phyloP scores from a whole-genome alignment of 2,888 invertebrate genomes.

The Zhuqinia jingwanae region DNA sequence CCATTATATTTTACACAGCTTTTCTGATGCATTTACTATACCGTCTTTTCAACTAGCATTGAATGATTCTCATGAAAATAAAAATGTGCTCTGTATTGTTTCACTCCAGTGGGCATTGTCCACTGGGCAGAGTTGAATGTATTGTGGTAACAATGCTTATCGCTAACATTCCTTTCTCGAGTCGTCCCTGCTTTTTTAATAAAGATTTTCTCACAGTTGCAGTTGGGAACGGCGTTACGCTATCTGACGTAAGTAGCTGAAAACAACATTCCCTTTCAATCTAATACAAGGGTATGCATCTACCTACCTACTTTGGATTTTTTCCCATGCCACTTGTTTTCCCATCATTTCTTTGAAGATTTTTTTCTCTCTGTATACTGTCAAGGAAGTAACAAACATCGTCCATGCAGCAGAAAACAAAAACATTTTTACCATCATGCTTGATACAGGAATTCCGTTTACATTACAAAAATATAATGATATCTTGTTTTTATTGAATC shows the following conservation, averaged over 20 bases:
- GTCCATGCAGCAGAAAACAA: neutral
- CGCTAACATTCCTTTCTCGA: no score
- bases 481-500: neutral
- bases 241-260: neutral
- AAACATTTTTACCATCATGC: neutral
- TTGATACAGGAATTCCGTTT: no score
- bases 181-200: no score
- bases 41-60: no score
- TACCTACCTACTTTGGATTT: neutral
- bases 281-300: neutral
- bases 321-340: constrained; percentile 9
- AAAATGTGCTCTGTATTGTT: neutral
- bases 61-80: no score
- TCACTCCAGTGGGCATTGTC: neutral
- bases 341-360: neutral
- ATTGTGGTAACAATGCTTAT: no score
- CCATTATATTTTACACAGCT: no score
- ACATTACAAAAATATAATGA: no score
- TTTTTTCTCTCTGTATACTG: no score
- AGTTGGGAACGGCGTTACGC: neutral
- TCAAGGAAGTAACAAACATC: no score
- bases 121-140: neutral
- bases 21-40: no score
- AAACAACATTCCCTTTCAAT: constrained; percentile 30
- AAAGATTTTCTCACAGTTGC: neutral